Percentiles rank a stretch among this genome's conserved stretches.
Evolutionary conservation across 2,888 invertebrate genomes (phyloP).

Genomic region (Ochropacha duplaris): DNA sequence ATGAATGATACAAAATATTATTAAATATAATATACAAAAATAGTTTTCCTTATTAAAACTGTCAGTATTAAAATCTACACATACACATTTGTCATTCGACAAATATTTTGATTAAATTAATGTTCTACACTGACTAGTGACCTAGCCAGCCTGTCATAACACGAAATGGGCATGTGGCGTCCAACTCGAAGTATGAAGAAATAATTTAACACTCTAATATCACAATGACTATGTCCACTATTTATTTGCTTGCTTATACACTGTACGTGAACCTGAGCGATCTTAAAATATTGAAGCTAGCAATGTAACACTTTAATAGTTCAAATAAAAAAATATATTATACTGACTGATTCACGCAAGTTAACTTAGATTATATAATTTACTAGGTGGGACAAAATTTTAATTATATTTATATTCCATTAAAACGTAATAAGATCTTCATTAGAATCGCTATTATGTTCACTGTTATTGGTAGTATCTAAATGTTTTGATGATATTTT

Average conservation of each 20-base stretch:
- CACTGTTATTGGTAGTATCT: conserved; percentile 31
- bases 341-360: conserved; percentile 12
- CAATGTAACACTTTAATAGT: neutral
- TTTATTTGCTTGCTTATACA: neutral
- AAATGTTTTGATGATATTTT: conserved; percentile 63
- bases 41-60: neutral
- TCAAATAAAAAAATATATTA: neutral
- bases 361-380: conserved; percentile 9
- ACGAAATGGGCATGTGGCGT: no score
- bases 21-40: neutral
- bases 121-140: neutral
- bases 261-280: neutral
- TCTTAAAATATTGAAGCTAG: neutral
- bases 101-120: neutral
- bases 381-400: conserved; percentile 38
- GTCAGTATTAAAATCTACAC: neutral
- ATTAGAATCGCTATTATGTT: conserved; percentile 33
- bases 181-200: no score
- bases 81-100: neutral
- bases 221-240: conserved; percentile 5
- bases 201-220: neutral
- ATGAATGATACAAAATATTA: neutral
- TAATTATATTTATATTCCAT: conserved; percentile 12
- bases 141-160: no score
- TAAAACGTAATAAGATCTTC: conserved; percentile 77